Percentiles rank a stretch among this genome's conserved stretches.
Evolutionary conservation across 2,113 vertebrate species (phyloP).

Genomic region (Leptodactylus fuscus): DNA sequence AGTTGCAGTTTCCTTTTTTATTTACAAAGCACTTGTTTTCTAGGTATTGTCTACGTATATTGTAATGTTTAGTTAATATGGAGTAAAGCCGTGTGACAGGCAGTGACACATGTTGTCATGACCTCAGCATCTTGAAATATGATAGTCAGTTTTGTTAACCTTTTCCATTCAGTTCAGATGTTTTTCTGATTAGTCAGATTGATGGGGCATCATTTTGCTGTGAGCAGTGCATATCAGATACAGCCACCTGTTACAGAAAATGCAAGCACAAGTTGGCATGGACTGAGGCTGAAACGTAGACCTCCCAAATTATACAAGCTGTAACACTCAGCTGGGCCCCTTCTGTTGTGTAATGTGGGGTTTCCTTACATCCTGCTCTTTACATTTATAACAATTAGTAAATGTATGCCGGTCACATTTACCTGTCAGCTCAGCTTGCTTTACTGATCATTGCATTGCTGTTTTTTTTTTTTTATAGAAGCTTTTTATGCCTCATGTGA

Average conservation of each 20-base stretch:
- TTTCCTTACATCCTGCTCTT: neutral
- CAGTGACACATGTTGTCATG: slow-evolving; percentile 55
- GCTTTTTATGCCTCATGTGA: neutral
- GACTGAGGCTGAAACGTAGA: slow-evolving; percentile 32
- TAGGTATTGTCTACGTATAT: neutral
- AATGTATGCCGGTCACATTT: neutral
- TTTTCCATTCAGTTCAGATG: slow-evolving; percentile 59
- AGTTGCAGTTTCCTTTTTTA: no score
- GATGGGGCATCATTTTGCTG: slow-evolving; percentile 50
- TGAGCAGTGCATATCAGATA: slow-evolving; percentile 55
- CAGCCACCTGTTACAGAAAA: slow-evolving; percentile 56
- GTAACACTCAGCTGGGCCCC: neutral
- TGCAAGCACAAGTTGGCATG: slow-evolving; percentile 53
- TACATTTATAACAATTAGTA: neutral
- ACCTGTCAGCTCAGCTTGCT: neutral
- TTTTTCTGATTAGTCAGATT: slow-evolving; percentile 59
- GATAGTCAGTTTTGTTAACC: slow-evolving; percentile 57
- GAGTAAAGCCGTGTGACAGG: slow-evolving; percentile 25
- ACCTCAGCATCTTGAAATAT: slow-evolving; percentile 42
- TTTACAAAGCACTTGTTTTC: no score
- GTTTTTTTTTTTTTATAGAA: neutral
- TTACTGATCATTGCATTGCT: neutral
- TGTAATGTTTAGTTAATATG: slow-evolving; percentile 2
- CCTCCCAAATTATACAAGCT: slow-evolving; percentile 8
- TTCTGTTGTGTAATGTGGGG: neutral